Percentiles rank a stretch among this genome's conserved stretches.
These are phyloP conservation scores for Cheilosia vernalis DNA, from an alignment of 2,888 invertebrate genomes.

Conservation along the genomic window DNA sequence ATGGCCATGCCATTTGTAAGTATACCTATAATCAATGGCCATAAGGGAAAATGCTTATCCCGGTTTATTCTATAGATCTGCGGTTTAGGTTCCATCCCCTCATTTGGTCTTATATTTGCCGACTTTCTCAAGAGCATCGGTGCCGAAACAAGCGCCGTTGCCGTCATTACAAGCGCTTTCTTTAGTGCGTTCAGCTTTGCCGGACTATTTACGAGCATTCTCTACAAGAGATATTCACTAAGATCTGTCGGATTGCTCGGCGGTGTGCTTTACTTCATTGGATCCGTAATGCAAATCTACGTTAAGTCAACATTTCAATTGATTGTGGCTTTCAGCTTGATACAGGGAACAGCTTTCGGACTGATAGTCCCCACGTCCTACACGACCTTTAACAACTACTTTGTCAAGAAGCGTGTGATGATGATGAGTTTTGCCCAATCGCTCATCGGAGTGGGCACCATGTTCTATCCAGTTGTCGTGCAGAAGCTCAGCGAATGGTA, in stretches of 20 bases:
- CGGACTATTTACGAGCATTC: slow-evolving; percentile 88
- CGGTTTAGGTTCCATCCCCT: slow-evolving; percentile 87
- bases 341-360: slow-evolving; percentile 89
- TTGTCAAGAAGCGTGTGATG: slow-evolving; percentile 87
- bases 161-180: slow-evolving; percentile 88
- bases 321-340: slow-evolving; percentile 86
- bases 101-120: slow-evolving; percentile 89
- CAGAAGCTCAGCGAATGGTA: slow-evolving; percentile 86
- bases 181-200: slow-evolving; percentile 84
- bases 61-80: slow-evolving; percentile 85
- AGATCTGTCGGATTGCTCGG: slow-evolving; percentile 88
- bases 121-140: slow-evolving; percentile 87
- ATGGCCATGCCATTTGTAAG: slow-evolving; percentile 90
- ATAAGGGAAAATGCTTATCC: background rate
- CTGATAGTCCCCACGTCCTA: slow-evolving; percentile 89
- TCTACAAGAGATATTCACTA: slow-evolving; percentile 87
- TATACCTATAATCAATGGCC: background rate
- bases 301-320: slow-evolving; percentile 86
- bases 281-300: slow-evolving; percentile 87
- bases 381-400: slow-evolving; percentile 90
- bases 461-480: slow-evolving; percentile 87
- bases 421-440: slow-evolving; percentile 91
- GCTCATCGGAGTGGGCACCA: slow-evolving; percentile 87
- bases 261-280: slow-evolving; percentile 86
- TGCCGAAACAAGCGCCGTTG: slow-evolving; percentile 88